Percentiles rank a stretch among this genome's conserved stretches.
Evolutionary conservation across 2,888 invertebrate genomes (phyloP).

Genomic region (Chironomus tentans): DNA sequence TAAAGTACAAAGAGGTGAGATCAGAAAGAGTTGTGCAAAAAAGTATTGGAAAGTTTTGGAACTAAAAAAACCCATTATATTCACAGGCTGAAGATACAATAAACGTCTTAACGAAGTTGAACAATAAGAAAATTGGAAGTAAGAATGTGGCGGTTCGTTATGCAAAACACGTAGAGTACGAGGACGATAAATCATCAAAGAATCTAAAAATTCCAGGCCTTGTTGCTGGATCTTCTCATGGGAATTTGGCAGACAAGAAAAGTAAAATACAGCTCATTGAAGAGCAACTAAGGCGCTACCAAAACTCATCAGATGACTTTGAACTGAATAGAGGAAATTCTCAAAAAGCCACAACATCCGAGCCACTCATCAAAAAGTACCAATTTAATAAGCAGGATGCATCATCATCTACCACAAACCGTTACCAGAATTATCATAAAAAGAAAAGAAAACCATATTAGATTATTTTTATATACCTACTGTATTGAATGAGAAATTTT

Average conservation of each 20-base stretch:
- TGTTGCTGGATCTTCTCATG: slow-evolving; percentile 46
- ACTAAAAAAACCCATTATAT: background rate
- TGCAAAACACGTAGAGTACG: slow-evolving; percentile 64
- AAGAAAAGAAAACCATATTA: slow-evolving; percentile 5
- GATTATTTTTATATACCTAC: background rate
- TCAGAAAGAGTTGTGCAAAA: background rate
- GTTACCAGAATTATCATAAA: slow-evolving; percentile 11
- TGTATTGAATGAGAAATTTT: no score
- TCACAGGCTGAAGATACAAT: slow-evolving; percentile 50
- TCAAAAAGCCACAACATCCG: background rate
- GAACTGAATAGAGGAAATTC: background rate
- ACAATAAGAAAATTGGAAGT: slow-evolving; percentile 64
- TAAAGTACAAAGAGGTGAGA: slow-evolving; percentile 58
- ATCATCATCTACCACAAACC: background rate
- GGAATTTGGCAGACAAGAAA: slow-evolving; percentile 31
- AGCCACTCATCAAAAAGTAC: slow-evolving; percentile 15
- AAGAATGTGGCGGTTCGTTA: slow-evolving; percentile 71
- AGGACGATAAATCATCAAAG: slow-evolving; percentile 32
- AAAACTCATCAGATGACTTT: slow-evolving; percentile 8
- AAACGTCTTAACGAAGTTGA: slow-evolving; percentile 60
- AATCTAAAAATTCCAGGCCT: slow-evolving; percentile 51
- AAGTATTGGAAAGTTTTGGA: background rate
- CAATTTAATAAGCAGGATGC: slow-evolving; percentile 13
- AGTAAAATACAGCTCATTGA: slow-evolving; percentile 13
- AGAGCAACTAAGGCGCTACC: background rate